Evolutionary conservation across 2,888 invertebrate species (phyloP), one percentile per base, ranked within the genome.

Genomic region (Drosophila longiperda): DNA sequence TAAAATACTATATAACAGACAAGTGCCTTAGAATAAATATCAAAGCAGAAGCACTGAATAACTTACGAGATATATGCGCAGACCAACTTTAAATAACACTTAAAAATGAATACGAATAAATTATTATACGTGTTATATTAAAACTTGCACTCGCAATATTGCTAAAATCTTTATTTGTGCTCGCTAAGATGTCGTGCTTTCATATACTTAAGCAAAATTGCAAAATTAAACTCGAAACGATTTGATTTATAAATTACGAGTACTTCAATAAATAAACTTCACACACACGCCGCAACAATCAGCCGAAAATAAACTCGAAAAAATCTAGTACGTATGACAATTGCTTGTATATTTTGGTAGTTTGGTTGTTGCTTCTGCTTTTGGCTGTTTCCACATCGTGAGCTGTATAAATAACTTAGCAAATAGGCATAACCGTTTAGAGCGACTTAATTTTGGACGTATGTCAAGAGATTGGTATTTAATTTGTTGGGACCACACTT

Each of bases 401-500:
- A 58, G 66, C 62, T 65, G 72, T 66, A 73, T 72, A 78, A 72
- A 70, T 69, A 67, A 67, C 66, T 63, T 62, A 34, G 59, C 83
- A 85, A 78, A 85, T 83, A 78, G 76, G 62, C 66, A 59, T 55
- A 76, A 66, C 62, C 80, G 68, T 87, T 85, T 87, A 87, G 73
- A 66, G 55, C 59, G 48, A 59, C 75, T 70, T 48, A 12, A 66
- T 67, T 80, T 66, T 57, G 58, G 64, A 49, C 63, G 62, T 55
- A 48, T 58, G 68, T 54, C 67, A 74, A 76, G 60, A 69, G 36
- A 12, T 40, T 38, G n/a, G 40, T 17, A 40, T 57, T 57, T 40
- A 77, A 77, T 72, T 80, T 63, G 52, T 68, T 61, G 20, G 29
- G 32, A 45, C 23, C 65, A 72, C 76, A 57, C 63, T 63, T 52